A percentile compares a stretch with the other conserved stretches of the same genome.
phyloP scores from a whole-genome alignment of 2,888 invertebrate genomes.

The Pyralis farinalis region DNA sequence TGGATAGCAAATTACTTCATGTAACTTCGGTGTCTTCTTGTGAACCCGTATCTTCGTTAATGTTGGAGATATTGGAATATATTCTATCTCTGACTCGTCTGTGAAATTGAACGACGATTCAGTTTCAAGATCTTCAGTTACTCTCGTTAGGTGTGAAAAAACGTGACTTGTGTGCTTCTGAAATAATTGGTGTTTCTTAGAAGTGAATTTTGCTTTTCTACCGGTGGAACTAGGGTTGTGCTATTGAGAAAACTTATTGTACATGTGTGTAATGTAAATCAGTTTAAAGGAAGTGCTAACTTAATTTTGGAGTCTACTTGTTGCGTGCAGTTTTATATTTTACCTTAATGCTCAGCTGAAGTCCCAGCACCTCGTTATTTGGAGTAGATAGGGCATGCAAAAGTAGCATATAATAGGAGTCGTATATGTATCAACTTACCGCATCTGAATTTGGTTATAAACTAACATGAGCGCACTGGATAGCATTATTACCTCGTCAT shows the following conservation, averaged over 20 bases:
- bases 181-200: constrained; percentile 47
- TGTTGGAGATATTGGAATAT: constrained; percentile 90
- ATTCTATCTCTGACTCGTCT: constrained; percentile 90
- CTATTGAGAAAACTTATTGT: constrained; percentile 32
- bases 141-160: constrained; percentile 59
- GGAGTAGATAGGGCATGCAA: constrained; percentile 47
- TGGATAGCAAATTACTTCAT: constrained; percentile 84
- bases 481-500: constrained; percentile 51
- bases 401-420: constrained; percentile 34
- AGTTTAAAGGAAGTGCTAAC: constrained; percentile 51
- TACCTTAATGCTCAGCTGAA: constrained; percentile 54
- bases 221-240: constrained; percentile 52
- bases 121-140: constrained; percentile 37
- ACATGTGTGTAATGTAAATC: constrained; percentile 14
- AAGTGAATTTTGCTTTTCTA: constrained; percentile 46
- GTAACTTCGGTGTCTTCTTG: constrained; percentile 78
- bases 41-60: constrained; percentile 90
- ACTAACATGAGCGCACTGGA: constrained; percentile 55
- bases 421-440: constrained; percentile 51
- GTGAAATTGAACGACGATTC: constrained; percentile 74
- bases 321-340: constrained; percentile 48
- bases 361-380: constrained; percentile 65
- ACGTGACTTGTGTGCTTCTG: constrained; percentile 61
- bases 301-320: constrained; percentile 73
- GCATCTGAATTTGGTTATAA: constrained; percentile 44